Evolutionary conservation across 1,140 invertebrate species (phyloP).

Genomic region (Drosophila mojavensis): DNA sequence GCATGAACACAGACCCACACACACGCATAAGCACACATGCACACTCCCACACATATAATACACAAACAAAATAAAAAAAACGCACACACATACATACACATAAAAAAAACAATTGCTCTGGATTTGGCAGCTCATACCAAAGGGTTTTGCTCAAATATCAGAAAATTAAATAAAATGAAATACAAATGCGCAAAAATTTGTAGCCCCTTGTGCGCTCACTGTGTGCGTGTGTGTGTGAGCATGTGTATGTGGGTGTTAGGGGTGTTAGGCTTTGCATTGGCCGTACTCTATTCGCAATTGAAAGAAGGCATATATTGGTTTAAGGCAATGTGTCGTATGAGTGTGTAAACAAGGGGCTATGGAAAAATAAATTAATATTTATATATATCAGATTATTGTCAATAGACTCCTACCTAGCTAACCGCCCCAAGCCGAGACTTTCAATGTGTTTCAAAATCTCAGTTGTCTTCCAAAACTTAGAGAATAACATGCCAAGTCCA

Average conservation of each 20-base stretch:
- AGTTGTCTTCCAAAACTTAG: no score
- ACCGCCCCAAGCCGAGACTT: no score
- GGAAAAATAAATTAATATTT: neutral
- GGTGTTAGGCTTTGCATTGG: neutral
- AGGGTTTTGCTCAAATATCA: conserved; percentile 39
- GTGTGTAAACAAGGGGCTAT: neutral
- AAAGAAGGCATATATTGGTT: conserved; percentile 8
- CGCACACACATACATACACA: conserved; percentile 10
- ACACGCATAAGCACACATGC: neutral
- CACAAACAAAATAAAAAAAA: conserved; percentile 9
- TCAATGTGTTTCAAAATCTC: no score
- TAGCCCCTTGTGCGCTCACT: conserved; percentile 1
- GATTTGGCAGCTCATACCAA: conserved; percentile 36
- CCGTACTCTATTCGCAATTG: neutral
- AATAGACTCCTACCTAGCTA: no score
- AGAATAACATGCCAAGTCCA: no score
- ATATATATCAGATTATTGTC: no score
- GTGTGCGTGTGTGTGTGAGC: neutral
- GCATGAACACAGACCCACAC: conserved; percentile 23
- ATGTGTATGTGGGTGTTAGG: conserved; percentile 7
- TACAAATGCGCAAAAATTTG: conserved; percentile 45
- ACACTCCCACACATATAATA: conserved; percentile 10
- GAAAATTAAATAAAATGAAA: conserved; percentile 54
- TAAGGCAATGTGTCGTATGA: neutral
- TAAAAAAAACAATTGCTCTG: conserved; percentile 38